Evolutionary conservation across 2,113 vertebrate species (phyloP).

Genomic region (Gadus chalcogrammus): DNA sequence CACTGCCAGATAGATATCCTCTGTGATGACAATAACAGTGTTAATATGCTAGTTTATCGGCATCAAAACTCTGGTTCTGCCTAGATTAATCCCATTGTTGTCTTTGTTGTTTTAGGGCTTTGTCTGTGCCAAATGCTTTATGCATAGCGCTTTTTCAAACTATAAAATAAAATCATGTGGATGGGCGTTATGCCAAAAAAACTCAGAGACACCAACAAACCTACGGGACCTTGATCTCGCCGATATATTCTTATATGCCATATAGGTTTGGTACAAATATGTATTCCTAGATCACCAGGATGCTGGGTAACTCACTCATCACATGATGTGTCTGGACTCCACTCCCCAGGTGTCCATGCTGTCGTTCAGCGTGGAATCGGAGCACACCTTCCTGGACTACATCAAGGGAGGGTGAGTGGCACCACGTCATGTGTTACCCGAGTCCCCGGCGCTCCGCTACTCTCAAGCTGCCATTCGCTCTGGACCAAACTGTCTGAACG

Average conservation of each 20-base stretch:
- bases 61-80: slow-evolving; percentile 12
- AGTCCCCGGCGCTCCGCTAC: too few relatives aligned
- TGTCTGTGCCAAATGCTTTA: slow-evolving; percentile 24
- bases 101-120: slow-evolving; percentile 37
- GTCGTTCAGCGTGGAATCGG: slow-evolving; percentile 87
- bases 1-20: slow-evolving; percentile 6
- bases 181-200: too few relatives aligned
- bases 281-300: slow-evolving; percentile 30
- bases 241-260: too few relatives aligned
- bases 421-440: neutral
- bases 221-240: too few relatives aligned
- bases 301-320: neutral
- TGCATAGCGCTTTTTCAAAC: slow-evolving; percentile 11
- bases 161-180: too few relatives aligned
- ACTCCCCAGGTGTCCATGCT: slow-evolving; percentile 84
- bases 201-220: too few relatives aligned
- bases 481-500: too few relatives aligned
- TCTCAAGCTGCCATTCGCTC: too few relatives aligned
- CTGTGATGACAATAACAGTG: slow-evolving; percentile 49
- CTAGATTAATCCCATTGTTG: slow-evolving; percentile 40
- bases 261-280: slow-evolving; percentile 17
- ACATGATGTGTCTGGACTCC: slow-evolving; percentile 38
- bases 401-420: slow-evolving; percentile 91
- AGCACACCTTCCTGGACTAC: slow-evolving; percentile 93
- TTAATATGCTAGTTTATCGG: slow-evolving; percentile 31